Evolutionary conservation across 2,797 vertebrate species (phyloP), one percentile per base, ranked within the genome.

Genomic region (Cottoperca gobio): DNA sequence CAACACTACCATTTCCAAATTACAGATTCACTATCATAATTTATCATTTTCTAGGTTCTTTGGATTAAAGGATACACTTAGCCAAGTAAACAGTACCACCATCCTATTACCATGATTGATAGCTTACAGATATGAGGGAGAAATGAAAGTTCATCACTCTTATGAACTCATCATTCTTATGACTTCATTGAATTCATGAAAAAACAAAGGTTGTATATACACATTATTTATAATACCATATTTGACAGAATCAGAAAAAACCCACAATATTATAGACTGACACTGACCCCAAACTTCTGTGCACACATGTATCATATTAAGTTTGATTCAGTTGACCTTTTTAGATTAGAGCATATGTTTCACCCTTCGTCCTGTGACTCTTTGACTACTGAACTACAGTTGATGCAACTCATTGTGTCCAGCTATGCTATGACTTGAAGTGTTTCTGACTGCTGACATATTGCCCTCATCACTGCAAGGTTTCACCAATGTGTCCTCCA

Each of bases 401-500:
- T 77, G 72, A 86, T 82, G 73, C 66, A 82, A 80, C 75, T 89
- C 77, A 88, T 91, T 63, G 64, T 83, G 80, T 69, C 83, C 65
- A 85, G 61, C 72, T 73, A 49, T 61, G 59, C 80, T 61, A 83
- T 91, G 95, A 94, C 90, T 91, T 88, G 73, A 91, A 93, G 86
- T 89, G 76, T 80, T 93, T 91, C 81, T 89, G 86, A 94, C 85
- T 91, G 91, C 83, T 92, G 92, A 91, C 90, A 91, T 88, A 88
- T 78, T 86, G 94, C 94, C 94, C 94, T 94, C 92, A 85, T 89
- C 90, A 85, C 82, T 84, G 62, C 73, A 82, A 87, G 85, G 85
- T 91, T 92, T 85, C 82, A 79, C 78, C 73, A 83, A 82, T 45
- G 57, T 90, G 85, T 84, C 94, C 92, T 90, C 86, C 70, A 89